Base-by-base conservation (phyloP, 2,113 vertebrate species). In the Apodemus speciosus region DNA sequence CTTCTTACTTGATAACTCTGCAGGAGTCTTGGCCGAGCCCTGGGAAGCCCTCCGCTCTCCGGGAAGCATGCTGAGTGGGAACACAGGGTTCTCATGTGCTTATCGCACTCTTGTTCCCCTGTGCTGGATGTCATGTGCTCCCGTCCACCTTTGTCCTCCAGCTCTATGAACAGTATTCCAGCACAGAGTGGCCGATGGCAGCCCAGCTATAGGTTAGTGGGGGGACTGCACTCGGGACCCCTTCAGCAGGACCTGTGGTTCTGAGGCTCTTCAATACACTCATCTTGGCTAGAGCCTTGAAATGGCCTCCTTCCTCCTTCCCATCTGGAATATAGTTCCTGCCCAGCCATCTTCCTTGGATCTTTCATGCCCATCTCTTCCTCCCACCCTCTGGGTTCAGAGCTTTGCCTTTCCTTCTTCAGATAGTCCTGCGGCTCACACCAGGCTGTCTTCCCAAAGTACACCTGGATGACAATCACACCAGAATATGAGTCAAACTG, bases 21-120 rank as follows among this genome's bases (percentile, higher is more conserved):
- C 6, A 20, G 51, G 38, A 53, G 79, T 64, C 58, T 46, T 2
- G 6, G 8, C 2, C 25, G 66, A 49, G 83, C 66, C 49, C 27
- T 35, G 8, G 0, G 2, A 49, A 56, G 64, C 56, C 14, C 18
- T 5, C 32, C 88, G 35, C 43, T 46, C 38, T 68, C n/a, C 73
- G 49, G 21, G 46, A 38, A 85, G 66, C 49, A 16, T 3, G 0
- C 9, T 9, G 58, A 68, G 46, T 20, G 9, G 38, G 49, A 73
- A 32, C 56, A 20, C 9, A 1, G 3, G 38, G 75, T 11, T 93
- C 68, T 56, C 32, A 30, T 73, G 18, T 23, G 9, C 62, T 35
- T 1, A 0, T 13, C 56, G 6, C 11, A 3, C 38, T 2, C 18
- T 6, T 4, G 20, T 0, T 38, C 27, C 53, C 25, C 1, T 1